Evolutionary conservation across 2,888 invertebrate species (phyloP).

Genomic region (Arge pagana): DNA sequence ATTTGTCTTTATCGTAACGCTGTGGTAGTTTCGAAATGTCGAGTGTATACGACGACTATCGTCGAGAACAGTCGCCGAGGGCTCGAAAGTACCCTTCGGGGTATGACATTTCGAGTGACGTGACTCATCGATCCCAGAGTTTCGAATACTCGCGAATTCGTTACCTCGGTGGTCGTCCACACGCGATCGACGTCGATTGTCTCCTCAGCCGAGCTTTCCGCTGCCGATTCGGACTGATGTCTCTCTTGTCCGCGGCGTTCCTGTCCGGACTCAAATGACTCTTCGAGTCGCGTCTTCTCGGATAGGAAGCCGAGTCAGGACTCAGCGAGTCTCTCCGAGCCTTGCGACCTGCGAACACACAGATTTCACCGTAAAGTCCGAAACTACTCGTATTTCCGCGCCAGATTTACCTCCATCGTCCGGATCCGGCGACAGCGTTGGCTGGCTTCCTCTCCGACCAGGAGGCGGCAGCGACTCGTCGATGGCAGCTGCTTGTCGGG

Average conservation of each 20-base stretch:
- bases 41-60: conserved; percentile 39
- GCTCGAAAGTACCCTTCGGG: too few relatives aligned
- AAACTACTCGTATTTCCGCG: conserved; percentile 21
- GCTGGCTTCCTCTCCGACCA: conserved; percentile 79
- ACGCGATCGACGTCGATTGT: conserved; percentile 79
- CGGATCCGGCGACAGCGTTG: conserved; percentile 80
- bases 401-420: conserved; percentile 60
- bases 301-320: conserved; percentile 81
- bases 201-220: conserved; percentile 72
- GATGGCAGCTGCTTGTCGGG: conserved; percentile 86
- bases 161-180: conserved; percentile 60
- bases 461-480: conserved; percentile 82
- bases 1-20: too few relatives aligned
- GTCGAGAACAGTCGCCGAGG: conserved; percentile 14
- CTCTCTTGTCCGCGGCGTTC: conserved; percentile 66
- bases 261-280: conserved; percentile 81
- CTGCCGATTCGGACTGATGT: conserved; percentile 77
- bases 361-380: conserved; percentile 12
- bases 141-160: too few relatives aligned
- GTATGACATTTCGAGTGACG: too few relatives aligned
- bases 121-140: too few relatives aligned
- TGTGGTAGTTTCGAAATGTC: too few relatives aligned
- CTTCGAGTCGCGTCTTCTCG: conserved; percentile 74
- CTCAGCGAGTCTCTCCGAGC: conserved; percentile 86
- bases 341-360: conserved; percentile 65